A percentile compares a stretch with the other conserved stretches of the same genome.
These are phyloP conservation scores for Conchocele bisecta DNA, from an alignment of 2,888 invertebrate genomes.

Conservation along the genomic window DNA sequence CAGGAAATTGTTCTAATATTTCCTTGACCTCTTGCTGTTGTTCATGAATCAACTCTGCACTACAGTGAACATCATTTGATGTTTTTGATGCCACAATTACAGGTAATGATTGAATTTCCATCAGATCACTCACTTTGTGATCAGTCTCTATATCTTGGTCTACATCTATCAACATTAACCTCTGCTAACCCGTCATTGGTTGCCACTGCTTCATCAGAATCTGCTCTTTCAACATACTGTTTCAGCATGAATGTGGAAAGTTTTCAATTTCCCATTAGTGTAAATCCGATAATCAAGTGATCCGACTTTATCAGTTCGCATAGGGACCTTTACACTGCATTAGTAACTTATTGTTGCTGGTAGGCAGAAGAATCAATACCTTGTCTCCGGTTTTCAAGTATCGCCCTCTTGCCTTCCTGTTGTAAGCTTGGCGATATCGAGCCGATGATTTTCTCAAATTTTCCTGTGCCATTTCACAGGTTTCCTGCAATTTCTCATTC, in stretches of 20 bases:
- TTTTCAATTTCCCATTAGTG: too few relatives aligned
- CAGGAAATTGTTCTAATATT: conserved; percentile 12
- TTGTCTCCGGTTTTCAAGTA: too few relatives aligned
- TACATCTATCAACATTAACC: neutral
- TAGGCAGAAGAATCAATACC: too few relatives aligned
- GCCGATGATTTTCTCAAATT: too few relatives aligned
- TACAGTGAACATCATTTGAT: conserved; percentile 3
- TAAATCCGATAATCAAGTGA: conserved; percentile 22
- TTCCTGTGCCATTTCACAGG: too few relatives aligned
- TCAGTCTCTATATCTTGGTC: neutral
- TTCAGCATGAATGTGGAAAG: neutral
- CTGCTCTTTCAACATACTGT: neutral
- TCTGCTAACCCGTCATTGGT: conserved; percentile 2
- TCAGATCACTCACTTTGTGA: neutral
- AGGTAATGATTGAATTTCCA: neutral
- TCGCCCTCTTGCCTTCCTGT: too few relatives aligned
- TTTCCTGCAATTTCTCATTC: too few relatives aligned
- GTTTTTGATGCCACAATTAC: neutral
- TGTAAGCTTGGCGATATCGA: too few relatives aligned
- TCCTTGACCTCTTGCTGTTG: neutral
- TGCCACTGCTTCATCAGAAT: neutral
- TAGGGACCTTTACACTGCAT: too few relatives aligned
- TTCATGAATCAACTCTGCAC: neutral
- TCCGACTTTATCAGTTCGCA: too few relatives aligned
- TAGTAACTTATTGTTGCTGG: too few relatives aligned